Base-by-base conservation (phyloP, 1,140 invertebrate genomes). In the Drosophila virilis region DNA sequence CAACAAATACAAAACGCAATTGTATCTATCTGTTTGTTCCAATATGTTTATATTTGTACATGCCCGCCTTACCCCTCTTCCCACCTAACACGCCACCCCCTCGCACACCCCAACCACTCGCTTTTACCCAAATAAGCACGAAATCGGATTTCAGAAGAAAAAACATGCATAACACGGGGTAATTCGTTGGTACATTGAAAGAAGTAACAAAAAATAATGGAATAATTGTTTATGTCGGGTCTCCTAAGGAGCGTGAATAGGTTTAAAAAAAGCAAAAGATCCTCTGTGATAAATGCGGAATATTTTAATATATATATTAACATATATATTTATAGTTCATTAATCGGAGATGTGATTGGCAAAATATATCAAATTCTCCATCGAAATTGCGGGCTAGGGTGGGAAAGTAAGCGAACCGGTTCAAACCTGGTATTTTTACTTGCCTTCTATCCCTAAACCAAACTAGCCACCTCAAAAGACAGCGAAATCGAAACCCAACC, bases 1-100 rank as follows among this genome's bases (percentile, higher is more conserved):
- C 79, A 71, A 67, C 67, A 64, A 74, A 74, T 68, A 75, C 77
- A 51, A 78, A 68, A 84, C 77, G 73, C 80, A 84, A 79, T 84
- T 84, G 77, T 80, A 81, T 69, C 60, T 74, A 62, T 75, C 46
- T 78, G 68, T 80, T 50, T 59, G 48, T 82, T 78, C 51, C 75
- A 59, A 80, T 76, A 62, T 80, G 50, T 77, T 60, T 69, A 35
- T 69, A 59, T 40, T 42, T 57, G 32, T 38, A 40, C 28, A 35
- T 40, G 10, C 1, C 22, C 9, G n/a, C 38, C 33, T 1, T 15
- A 8, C 1, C 17, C 7, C 32, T 22, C 33, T 1, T 17, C 28
- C 10, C 32, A 0, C 40, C 6, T 22, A 22, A 22, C 9, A 1
- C 4, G 17, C 7, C 13, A n/a, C 5, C 22, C 15, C 17, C 15